These are phyloP conservation scores for Nomada ferruginata DNA, from an alignment of 2,888 invertebrate genomes.

Conservation along the genomic window DNA sequence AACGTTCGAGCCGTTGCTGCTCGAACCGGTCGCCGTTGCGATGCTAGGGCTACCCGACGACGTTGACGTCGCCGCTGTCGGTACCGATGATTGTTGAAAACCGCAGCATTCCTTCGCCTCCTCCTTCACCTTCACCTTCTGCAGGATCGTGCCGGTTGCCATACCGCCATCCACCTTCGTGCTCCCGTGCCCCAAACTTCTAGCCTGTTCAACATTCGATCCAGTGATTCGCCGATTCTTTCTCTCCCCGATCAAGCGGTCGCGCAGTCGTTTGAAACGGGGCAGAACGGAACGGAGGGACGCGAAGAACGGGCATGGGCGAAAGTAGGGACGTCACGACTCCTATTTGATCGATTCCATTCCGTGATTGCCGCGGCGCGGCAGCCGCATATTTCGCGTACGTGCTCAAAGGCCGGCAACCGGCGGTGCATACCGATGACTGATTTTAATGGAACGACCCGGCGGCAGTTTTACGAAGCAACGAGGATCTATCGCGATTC, in stretches of 20 bases:
- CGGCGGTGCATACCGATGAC: constrained; percentile 79
- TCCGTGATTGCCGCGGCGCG: constrained; percentile 61
- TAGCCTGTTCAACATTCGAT: constrained; percentile 57
- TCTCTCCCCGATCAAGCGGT: not conserved
- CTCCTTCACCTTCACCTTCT: constrained; percentile 82
- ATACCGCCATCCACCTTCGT: constrained; percentile 81
- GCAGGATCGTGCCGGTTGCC: constrained; percentile 73
- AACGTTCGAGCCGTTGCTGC: constrained; percentile 37
- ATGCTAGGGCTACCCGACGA: constrained; percentile 35
- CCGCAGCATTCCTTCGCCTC: constrained; percentile 80
- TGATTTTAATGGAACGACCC: constrained; percentile 73
- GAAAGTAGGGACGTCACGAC: constrained; percentile 39
- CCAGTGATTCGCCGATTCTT: constrained; percentile 19
- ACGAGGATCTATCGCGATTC: constrained; percentile 52
- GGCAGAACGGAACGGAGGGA: not conserved
- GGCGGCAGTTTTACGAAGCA: constrained; percentile 74
- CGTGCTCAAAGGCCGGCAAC: constrained; percentile 70
- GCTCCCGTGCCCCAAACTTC: constrained; percentile 65
- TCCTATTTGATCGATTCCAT: constrained; percentile 80
- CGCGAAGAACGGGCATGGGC: not conserved
- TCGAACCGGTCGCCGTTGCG: constrained; percentile 48
- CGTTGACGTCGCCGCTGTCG: constrained; percentile 47
- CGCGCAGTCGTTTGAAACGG: not conserved
- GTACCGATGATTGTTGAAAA: constrained; percentile 65
- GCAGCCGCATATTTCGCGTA: constrained; percentile 76